Base-by-base conservation (phyloP, 2,888 invertebrate genomes). In the Drepanosiphum platanoidis region DNA sequence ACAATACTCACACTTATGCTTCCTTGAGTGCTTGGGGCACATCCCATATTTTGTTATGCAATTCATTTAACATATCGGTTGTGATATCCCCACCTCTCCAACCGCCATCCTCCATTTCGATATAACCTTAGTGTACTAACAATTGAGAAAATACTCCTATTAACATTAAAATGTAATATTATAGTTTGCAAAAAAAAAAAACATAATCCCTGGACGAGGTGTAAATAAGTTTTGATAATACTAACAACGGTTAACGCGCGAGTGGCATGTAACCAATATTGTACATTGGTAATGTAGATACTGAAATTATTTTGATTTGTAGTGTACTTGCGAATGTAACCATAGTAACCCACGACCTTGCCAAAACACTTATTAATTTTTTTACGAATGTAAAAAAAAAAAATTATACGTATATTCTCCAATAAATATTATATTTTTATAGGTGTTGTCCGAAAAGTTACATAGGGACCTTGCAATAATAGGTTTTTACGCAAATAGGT, bases 21-120 rank as follows among this genome's bases (percentile, higher is more conserved):
- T 84, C 72, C 78, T 74, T 87, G 86, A 68, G 86, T 87, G 86
- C 87, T 87, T 32, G 86, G 86, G 87, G 86, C 84, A 86, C 87
- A 87, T 86, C 87, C 87, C 87, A 87, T 87, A 86, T 82, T 81
- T 81, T 86, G 72, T 64, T 36, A 72, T 64, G 46, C 66, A 42
- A 13, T 74, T 82, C 52, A 32, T 81, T 86, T 66, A 86, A 32
- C 75, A 84, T 84, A 36, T 77, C 74, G 42, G 18, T 75, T 52
- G 36, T 68, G 83, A 83, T 83, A 30, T 77, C 52, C 58, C 8
- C 58, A 68, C 77, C 70, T 77, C 52, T 66, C 84, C 84, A 77
- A 66, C 84, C 77, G 84, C 84, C 84, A 84, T 84, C 84, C 84
- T 84, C 84, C 84, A 84, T 84, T 84, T 75, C 84, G 84, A 84